These are phyloP conservation scores for Planiliza haematocheilus DNA, from an alignment of 2,113 vertebrate genomes.

Conservation along the genomic window DNA sequence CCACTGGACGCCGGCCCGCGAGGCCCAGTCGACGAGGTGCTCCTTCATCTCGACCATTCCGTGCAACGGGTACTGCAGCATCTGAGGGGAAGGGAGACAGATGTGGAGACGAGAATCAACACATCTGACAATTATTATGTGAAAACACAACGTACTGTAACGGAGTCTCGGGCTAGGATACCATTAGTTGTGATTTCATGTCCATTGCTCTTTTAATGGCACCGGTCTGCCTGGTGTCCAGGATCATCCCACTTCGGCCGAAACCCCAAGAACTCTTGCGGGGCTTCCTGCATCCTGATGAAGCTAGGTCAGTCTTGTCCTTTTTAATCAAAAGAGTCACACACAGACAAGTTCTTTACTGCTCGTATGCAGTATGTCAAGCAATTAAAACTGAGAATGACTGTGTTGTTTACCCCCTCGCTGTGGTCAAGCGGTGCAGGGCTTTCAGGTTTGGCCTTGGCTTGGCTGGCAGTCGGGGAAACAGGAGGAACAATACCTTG, in stretches of 20 bases:
- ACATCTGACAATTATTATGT: too few relatives aligned
- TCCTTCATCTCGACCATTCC: slow-evolving; percentile 92
- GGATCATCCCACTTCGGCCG: slow-evolving; percentile 68
- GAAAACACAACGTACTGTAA: neutral
- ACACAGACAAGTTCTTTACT: neutral
- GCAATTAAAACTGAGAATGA: neutral
- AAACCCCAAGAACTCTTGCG: slow-evolving; percentile 74
- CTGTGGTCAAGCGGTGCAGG: neutral
- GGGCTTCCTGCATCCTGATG: slow-evolving; percentile 52
- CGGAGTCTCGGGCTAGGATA: slow-evolving; percentile 16
- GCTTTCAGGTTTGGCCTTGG: neutral
- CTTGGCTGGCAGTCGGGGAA: slow-evolving; percentile 61
- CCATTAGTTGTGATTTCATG: slow-evolving; percentile 76
- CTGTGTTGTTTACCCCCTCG: slow-evolving; percentile 33
- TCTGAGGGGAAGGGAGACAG: slow-evolving; percentile 77
- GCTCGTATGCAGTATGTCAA: neutral
- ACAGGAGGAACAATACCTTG: slow-evolving; percentile 86
- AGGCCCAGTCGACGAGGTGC: slow-evolving; percentile 92
- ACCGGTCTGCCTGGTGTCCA: slow-evolving; percentile 53
- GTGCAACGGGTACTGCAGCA: slow-evolving; percentile 92
- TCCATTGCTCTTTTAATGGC: slow-evolving; percentile 79
- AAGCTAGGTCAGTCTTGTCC: slow-evolving; percentile 48
- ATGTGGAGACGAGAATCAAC: neutral
- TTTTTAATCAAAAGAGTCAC: slow-evolving; percentile 24
- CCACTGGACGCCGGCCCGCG: slow-evolving; percentile 96